A percentile compares a stretch with the other conserved stretches of the same genome.
These are phyloP conservation scores for Apodemus speciosus DNA, from an alignment of 2,113 vertebrate species.

Conservation along the genomic window DNA sequence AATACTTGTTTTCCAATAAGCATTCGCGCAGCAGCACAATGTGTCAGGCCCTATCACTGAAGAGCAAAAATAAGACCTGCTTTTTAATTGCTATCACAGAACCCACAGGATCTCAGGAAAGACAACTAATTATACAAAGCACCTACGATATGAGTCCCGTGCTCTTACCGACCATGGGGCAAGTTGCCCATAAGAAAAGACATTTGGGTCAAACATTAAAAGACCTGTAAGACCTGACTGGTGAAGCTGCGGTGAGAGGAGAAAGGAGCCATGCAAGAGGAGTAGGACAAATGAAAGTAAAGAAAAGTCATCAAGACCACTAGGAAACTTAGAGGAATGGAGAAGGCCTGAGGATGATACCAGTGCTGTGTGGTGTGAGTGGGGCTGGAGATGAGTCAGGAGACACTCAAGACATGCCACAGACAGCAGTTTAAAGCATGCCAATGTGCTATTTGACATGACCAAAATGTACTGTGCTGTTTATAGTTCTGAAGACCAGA, in stretches of 20 bases:
- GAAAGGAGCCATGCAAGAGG: neutral
- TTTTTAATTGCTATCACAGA: neutral
- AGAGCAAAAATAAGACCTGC: neutral
- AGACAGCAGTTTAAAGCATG: neutral
- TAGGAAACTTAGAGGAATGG: neutral
- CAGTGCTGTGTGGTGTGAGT: neutral
- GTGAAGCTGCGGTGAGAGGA: neutral
- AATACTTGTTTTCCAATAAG: conserved; percentile 12
- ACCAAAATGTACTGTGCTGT: neutral
- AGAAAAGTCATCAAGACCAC: neutral
- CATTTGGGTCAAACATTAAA: neutral
- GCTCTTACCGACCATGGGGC: neutral
- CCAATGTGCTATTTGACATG: neutral
- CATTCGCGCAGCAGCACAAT: neutral
- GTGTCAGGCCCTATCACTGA: neutral
- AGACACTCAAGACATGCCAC: neutral
- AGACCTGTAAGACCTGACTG: neutral
- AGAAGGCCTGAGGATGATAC: neutral
- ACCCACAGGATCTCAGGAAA: conserved; percentile 30
- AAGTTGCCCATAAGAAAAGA: conserved; percentile 6
- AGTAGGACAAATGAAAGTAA: neutral
- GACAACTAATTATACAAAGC: neutral
- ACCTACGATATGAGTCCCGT: neutral
- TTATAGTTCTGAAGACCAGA: neutral
- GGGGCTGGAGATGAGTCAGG: neutral